These are phyloP conservation scores for Tiaroga cobitis DNA, from an alignment of 2,797 vertebrate species.

Conservation along the genomic window DNA sequence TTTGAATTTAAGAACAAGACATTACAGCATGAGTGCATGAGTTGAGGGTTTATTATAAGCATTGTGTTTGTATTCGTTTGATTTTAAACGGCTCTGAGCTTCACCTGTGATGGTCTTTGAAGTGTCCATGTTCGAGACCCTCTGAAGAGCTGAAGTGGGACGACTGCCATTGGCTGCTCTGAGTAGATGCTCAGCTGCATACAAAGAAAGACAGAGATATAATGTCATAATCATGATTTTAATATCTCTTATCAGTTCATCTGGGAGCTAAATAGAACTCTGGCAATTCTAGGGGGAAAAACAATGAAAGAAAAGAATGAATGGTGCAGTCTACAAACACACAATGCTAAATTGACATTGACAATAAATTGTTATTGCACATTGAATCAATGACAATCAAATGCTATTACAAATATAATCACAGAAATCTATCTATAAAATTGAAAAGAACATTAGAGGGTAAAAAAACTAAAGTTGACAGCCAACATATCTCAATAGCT, in stretches of 20 bases:
- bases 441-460: neutral
- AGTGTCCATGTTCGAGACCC: constrained; percentile 89
- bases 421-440: constrained; percentile 3
- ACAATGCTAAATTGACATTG: neutral
- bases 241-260: constrained; percentile 12
- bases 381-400: constrained; percentile 19
- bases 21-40: neutral
- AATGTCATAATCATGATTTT: neutral
- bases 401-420: neutral
- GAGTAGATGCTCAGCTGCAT: constrained; percentile 85
- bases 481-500: neutral
- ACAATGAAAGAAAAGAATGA: neutral
- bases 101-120: constrained; percentile 89
- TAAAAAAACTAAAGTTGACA: neutral
- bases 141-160: constrained; percentile 82
- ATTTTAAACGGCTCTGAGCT: neutral
- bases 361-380: constrained; percentile 13
- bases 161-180: constrained; percentile 84
- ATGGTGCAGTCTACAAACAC: neutral
- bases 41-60: neutral
- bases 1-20: neutral
- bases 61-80: neutral
- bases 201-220: constrained; percentile 20
- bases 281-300: neutral
- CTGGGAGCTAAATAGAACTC: neutral